phyloP scores from a whole-genome alignment of 2,797 vertebrate species.

The Arctocebus calabarensis region DNA sequence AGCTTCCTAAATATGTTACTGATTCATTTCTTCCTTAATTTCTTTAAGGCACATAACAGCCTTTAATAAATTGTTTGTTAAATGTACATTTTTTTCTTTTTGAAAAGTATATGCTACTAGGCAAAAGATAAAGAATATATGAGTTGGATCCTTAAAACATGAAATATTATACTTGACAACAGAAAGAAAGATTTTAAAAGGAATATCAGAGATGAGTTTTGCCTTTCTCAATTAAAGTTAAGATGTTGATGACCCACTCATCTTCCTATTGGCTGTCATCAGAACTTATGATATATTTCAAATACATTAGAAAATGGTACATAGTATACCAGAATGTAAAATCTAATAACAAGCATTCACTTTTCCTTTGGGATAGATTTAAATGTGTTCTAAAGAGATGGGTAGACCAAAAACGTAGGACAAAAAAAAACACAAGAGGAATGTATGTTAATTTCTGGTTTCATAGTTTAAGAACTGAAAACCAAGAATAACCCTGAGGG shows the following conservation, averaged over 20 bases:
- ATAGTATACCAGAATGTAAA: not conserved
- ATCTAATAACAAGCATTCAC: not conserved
- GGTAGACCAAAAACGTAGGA: not conserved
- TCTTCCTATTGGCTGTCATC: not conserved
- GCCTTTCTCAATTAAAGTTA: not conserved
- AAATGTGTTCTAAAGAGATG: not conserved
- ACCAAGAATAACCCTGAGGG: not conserved
- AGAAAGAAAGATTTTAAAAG: not conserved
- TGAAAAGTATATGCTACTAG: not conserved
- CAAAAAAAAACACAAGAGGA: not conserved
- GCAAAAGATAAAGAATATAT: not conserved
- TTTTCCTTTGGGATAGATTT: not conserved
- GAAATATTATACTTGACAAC: not conserved
- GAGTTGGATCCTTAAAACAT: not conserved
- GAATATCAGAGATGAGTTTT: not conserved
- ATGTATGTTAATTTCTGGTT: not conserved
- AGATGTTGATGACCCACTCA: not conserved
- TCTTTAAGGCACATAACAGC: not conserved
- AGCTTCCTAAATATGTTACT: too few species aligned
- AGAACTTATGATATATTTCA: not conserved
- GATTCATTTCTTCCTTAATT: not conserved
- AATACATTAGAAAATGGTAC: not conserved
- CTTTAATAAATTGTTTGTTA: not conserved
- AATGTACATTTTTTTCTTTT: not conserved
- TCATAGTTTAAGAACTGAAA: not conserved